Evolutionary conservation across 2,888 invertebrate species (phyloP).

Genomic region (Trichogramma dendrolimi): DNA sequence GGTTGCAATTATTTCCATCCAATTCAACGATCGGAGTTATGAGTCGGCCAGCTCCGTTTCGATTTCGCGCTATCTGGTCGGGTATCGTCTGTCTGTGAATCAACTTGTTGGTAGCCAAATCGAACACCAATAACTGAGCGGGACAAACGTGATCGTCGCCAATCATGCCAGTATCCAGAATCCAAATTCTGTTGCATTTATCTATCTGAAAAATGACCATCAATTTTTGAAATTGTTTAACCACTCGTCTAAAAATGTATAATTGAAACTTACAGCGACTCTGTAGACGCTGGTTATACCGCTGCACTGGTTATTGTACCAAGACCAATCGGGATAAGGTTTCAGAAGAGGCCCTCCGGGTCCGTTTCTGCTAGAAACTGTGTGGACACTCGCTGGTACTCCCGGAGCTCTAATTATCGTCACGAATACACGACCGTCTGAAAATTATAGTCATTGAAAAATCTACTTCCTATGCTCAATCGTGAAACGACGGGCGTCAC

Average conservation of each 20-base stretch:
- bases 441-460: neutral
- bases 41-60: conserved; percentile 30
- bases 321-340: conserved; percentile 63
- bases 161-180: conserved; percentile 56
- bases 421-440: conserved; percentile 56
- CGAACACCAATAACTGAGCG: conserved; percentile 70
- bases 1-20: conserved; percentile 20
- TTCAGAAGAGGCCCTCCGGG: conserved; percentile 53
- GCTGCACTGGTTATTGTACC: conserved; percentile 60
- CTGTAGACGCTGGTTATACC: conserved; percentile 72
- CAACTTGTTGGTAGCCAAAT: conserved; percentile 55
- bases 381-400: conserved; percentile 65
- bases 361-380: conserved; percentile 50
- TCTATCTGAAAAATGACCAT: conserved; percentile 39
- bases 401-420: conserved; percentile 63
- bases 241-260: neutral
- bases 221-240: neutral
- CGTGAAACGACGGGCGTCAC: neutral
- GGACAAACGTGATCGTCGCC: conserved; percentile 60
- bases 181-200: conserved; percentile 14
- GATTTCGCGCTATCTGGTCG: conserved; percentile 26
- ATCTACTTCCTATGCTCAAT: neutral
- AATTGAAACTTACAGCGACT: conserved; percentile 58
- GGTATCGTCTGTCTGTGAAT: conserved; percentile 36
- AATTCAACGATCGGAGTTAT: conserved; percentile 37